phyloP scores from a whole-genome alignment of 2,888 invertebrate genomes.

The Alloplasta piceator region DNA sequence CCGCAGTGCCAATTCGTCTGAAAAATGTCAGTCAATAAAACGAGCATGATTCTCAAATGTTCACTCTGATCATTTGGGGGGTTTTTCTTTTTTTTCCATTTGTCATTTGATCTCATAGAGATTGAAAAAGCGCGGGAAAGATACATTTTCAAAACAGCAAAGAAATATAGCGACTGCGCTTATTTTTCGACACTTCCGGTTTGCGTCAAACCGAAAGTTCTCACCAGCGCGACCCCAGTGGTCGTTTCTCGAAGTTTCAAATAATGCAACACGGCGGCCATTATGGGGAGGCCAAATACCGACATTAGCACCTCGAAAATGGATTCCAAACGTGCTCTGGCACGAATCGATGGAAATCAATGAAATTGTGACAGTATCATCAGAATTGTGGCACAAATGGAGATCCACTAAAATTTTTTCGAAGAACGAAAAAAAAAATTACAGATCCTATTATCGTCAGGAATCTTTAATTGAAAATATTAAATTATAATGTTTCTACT shows the following conservation, averaged over 20 bases:
- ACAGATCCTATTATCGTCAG: too few relatives aligned
- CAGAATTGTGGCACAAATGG: too few relatives aligned
- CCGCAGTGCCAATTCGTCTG: slow-evolving; percentile 76
- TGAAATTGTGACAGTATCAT: too few relatives aligned
- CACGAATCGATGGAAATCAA: too few relatives aligned
- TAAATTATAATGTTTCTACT: too few relatives aligned
- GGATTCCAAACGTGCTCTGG: too few relatives aligned
- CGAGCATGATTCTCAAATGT: slow-evolving; percentile 60
- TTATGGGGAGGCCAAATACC: too few relatives aligned
- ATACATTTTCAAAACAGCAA: slow-evolving; percentile 3
- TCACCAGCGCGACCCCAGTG: not conserved
- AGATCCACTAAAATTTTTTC: too few relatives aligned
- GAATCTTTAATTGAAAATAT: too few relatives aligned
- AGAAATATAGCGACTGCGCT: slow-evolving; percentile 5
- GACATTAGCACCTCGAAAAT: too few relatives aligned
- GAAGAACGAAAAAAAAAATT: too few relatives aligned
- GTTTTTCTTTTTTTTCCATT: not conserved
- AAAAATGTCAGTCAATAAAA: slow-evolving; percentile 75
- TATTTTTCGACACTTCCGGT: slow-evolving; percentile 8
- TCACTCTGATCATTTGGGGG: not conserved
- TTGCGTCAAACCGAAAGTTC: slow-evolving; percentile 33
- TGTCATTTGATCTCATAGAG: not conserved
- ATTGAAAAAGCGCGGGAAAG: not conserved
- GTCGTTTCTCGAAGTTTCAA: not conserved
- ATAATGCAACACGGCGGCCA: too few relatives aligned